Evolutionary conservation across 2,113 vertebrate species (phyloP).

Genomic region (Apodemus speciosus): DNA sequence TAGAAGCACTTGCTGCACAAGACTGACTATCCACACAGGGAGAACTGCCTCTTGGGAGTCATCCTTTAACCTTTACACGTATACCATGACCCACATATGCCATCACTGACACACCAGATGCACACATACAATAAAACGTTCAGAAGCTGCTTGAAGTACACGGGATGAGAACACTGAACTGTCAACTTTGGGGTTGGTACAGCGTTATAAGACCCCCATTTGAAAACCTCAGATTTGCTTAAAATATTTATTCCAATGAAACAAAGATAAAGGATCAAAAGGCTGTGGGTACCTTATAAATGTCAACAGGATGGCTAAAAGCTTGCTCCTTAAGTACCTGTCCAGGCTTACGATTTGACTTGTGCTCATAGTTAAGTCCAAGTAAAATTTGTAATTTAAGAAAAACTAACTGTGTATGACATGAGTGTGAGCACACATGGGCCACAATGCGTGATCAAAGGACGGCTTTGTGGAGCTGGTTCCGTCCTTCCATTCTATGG

Average conservation of each 20-base stretch:
- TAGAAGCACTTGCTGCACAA: background rate
- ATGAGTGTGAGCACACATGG: no score
- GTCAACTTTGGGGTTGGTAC: background rate
- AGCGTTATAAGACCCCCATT: background rate
- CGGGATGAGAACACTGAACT: background rate
- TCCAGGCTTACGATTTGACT: background rate
- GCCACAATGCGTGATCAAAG: background rate
- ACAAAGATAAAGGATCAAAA: background rate
- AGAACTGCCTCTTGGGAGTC: background rate
- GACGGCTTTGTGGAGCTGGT: no score
- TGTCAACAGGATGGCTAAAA: background rate
- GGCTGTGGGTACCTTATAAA: background rate
- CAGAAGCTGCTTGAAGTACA: background rate
- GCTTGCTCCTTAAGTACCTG: background rate
- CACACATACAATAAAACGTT: background rate
- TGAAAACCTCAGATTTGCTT: no score
- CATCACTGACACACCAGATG: background rate
- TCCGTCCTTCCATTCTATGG: background rate
- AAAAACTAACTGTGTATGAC: background rate
- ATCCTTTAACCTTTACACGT: background rate
- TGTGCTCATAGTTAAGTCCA: background rate
- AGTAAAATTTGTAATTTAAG: slow-evolving; percentile 15
- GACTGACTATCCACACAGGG: background rate
- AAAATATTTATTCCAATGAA: background rate
- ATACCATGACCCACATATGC: no score